These are phyloP conservation scores for Epizoanthus ramosus DNA, from an alignment of 92 coral and sea anemone species.

Conservation along the genomic window DNA sequence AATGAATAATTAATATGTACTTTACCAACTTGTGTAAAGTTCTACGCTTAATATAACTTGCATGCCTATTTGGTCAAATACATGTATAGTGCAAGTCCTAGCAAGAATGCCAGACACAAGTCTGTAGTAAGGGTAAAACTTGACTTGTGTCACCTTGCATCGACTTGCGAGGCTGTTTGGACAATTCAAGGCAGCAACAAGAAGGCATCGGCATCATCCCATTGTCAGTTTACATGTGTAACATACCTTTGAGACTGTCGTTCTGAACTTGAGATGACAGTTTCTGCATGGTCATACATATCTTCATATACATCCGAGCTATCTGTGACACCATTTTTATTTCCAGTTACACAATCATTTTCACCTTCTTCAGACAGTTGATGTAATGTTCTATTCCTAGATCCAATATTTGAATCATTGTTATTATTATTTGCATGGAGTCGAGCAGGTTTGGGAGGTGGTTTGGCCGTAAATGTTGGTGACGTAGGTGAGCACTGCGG, in stretches of 20 bases:
- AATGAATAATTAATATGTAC: no score
- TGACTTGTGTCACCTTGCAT: no score
- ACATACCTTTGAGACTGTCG: not conserved
- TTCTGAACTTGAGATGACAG: not conserved
- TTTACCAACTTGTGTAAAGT: no score
- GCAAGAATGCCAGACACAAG: no score
- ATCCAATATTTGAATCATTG: constrained; percentile 1
- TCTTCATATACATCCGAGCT: not conserved
- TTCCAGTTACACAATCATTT: not conserved
- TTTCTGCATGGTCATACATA: not conserved
- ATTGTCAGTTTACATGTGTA: no score
- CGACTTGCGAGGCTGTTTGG: no score
- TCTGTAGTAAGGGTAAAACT: no score
- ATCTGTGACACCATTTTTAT: constrained; percentile 6
- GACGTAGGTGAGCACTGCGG: constrained; percentile 5
- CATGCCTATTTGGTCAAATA: no score
- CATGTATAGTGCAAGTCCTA: no score
- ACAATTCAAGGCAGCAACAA: no score
- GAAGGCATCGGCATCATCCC: no score
- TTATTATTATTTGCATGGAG: constrained; percentile 14
- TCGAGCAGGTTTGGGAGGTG: constrained; percentile 23
- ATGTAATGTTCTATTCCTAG: constrained; percentile 17
- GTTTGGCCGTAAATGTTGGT: not conserved
- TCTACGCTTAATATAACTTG: no score
- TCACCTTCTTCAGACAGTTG: constrained; percentile 27